Conservation (phyloP, 2,113 vertebrate species). For the Isurus oxyrinchus region DNA sequence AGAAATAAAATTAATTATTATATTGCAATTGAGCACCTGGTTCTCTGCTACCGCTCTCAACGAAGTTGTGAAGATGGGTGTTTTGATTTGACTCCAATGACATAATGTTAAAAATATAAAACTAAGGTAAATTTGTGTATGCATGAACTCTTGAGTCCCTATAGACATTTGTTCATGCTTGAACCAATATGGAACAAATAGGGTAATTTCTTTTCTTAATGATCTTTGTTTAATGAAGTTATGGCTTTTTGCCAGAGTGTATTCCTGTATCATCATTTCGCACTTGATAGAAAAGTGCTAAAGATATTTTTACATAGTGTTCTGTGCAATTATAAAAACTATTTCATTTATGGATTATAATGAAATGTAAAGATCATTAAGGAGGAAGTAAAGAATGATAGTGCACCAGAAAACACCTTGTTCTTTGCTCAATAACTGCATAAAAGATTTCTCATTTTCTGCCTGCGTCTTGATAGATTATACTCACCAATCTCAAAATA, state of each 20-base stretch:
- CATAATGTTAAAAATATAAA: neutral
- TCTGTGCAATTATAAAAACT: neutral
- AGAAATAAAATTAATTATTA: conserved; percentile 2
- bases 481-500: neutral
- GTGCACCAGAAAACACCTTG: neutral
- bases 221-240: conserved; percentile 15
- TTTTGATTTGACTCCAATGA: neutral
- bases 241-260: neutral
- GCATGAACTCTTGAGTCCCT: neutral
- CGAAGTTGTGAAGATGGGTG: neutral
- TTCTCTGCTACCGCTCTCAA: neutral
- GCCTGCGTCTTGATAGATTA: neutral
- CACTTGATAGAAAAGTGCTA: neutral
- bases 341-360: neutral
- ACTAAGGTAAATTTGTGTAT: neutral
- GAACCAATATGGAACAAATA: neutral
- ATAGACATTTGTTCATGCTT: conserved; percentile 12
- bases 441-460: neutral
- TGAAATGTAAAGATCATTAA: neutral
- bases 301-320: neutral
- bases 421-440: neutral
- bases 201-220: neutral
- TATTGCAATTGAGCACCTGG: neutral
- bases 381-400: neutral
- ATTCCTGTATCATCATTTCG: neutral